Conservation (phyloP, 2,797 vertebrate genomes). For the Echeneis naucrates region DNA sequence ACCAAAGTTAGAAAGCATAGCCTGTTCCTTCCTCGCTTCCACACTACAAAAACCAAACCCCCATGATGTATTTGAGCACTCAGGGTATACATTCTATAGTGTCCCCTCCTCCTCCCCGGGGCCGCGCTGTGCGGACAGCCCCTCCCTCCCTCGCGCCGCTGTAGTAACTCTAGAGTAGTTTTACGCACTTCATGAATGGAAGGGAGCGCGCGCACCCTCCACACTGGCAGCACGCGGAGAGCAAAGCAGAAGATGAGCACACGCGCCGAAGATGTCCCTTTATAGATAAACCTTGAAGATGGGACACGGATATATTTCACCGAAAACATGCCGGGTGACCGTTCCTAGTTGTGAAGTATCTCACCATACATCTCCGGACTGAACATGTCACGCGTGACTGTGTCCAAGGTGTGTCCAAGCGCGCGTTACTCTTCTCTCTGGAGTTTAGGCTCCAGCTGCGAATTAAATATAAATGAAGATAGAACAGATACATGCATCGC, state of each 20-base stretch:
- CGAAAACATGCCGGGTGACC: no score
- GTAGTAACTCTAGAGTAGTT: conserved; percentile 77
- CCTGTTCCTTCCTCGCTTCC: neutral
- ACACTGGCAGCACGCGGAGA: conserved; percentile 8
- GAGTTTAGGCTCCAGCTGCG: neutral
- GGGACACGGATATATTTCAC: no score
- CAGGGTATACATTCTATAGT: conserved; percentile 61
- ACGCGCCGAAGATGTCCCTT: no score
- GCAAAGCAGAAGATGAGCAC: neutral
- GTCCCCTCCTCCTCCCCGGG: conserved; percentile 22
- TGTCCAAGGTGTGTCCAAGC: conserved; percentile 41
- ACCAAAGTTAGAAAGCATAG: neutral
- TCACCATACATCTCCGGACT: neutral
- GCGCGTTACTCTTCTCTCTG: neutral
- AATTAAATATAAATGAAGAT: neutral
- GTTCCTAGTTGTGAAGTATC: no score
- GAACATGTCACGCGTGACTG: neutral
- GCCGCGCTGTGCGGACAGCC: conserved; percentile 23
- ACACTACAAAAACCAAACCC: neutral
- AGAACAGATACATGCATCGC: neutral
- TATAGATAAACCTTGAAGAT: no score
- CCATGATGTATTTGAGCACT: conserved; percentile 14
- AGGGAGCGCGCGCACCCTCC: conserved; percentile 55
- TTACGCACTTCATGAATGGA: conserved; percentile 84
- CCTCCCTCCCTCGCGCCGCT: conserved; percentile 68